Base-by-base conservation (phyloP, 1,140 invertebrate genomes). In the Zaprionus africanus region DNA sequence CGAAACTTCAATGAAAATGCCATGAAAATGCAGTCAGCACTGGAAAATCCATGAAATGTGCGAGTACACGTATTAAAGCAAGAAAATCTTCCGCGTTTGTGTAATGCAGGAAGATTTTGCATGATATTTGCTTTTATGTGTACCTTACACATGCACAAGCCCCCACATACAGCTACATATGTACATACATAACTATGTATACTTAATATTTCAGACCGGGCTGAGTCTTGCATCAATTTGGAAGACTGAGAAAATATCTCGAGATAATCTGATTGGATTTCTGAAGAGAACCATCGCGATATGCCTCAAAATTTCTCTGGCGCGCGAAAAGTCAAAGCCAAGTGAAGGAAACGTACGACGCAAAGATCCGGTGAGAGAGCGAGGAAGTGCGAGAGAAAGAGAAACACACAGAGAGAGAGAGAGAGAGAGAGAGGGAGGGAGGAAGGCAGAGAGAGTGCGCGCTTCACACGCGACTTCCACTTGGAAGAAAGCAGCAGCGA, bases 81-180 rank as follows among this genome's bases (percentile, higher is more conserved):
- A 71, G 36, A 71, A 88, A 90, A 90, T 85, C 86, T 90, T 90
- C 85, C 85, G 85, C 85, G 86, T 90, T 90, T 90, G 85, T 90
- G 85, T 84, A 90, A 90, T 90, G 72, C 82, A 90, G 85, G 85
- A 90, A 90, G 85, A 90, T 90, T 90, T 90, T 79, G 68, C 75
- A 85, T 81, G 75, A 73, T 76, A 43, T 83, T 78, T 78, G 67
- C 65, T 77, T 79, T 79, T 77, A 46, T 66, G 26, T 70, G 53
- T 61, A 24, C 53, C 51, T 54, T 41, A 59, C 51, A 62, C 51
- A 46, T 17, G n/a, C 41, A 46, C n/a, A 38, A 34, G 4, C 9
- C 9, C 17, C 61, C 15, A 28, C 28, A 9, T 24, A 67, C 26
- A 43, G n/a, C 22, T 41, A n/a, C n/a, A 22, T 54, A n/a, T 19